These are phyloP conservation scores for Drosophila orena DNA, from an alignment of 1,140 invertebrate genomes.

Conservation along the genomic window DNA sequence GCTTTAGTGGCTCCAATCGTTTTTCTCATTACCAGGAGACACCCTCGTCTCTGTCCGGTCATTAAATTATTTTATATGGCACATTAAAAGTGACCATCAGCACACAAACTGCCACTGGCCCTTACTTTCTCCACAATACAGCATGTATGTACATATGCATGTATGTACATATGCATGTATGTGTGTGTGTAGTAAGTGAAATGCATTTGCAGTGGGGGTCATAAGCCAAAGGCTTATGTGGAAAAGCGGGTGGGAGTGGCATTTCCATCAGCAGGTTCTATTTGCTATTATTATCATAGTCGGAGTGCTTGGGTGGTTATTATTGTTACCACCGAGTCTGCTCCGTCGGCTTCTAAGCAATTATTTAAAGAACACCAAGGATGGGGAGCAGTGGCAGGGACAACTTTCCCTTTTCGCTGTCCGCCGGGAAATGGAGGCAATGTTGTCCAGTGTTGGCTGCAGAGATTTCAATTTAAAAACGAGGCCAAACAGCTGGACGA, in stretches of 20 bases:
- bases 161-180: background rate
- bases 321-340: constrained; percentile 59
- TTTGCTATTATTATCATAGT: constrained; percentile 64
- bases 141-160: constrained; percentile 1
- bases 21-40: constrained; percentile 64
- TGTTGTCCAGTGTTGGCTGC: constrained; percentile 8
- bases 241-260: background rate
- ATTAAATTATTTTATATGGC: constrained; percentile 83
- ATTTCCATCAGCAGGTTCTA: constrained; percentile 31
- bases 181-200: constrained; percentile 20
- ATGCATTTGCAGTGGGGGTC: constrained; percentile 47
- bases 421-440: background rate
- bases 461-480: constrained; percentile 55
- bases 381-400: constrained; percentile 1
- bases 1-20: constrained; percentile 55
- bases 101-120: constrained; percentile 12
- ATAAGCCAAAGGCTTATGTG: constrained; percentile 26
- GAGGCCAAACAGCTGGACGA: constrained; percentile 34
- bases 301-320: constrained; percentile 40
- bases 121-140: background rate
- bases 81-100: constrained; percentile 67
- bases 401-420: constrained; percentile 20
- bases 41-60: constrained; percentile 26
- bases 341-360: constrained; percentile 59
- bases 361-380: constrained; percentile 63